A percentile compares a stretch with the other conserved stretches of the same genome.
Evolutionary conservation across 2,113 vertebrate species (phyloP).

Genomic region (Actenoides lindsayi): DNA sequence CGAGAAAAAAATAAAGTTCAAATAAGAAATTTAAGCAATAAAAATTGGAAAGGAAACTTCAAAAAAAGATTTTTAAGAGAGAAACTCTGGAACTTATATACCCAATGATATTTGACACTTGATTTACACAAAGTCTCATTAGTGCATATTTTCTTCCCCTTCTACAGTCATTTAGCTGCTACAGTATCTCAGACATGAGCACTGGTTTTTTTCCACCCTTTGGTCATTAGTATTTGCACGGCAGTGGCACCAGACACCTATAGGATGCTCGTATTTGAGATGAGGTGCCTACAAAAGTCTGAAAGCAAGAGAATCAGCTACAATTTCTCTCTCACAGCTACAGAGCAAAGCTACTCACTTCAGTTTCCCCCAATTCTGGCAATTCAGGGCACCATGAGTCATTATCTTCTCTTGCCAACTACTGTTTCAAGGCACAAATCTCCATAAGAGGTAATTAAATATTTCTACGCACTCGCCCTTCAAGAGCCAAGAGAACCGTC

Average conservation of each 20-base stretch:
- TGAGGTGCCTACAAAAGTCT: background rate
- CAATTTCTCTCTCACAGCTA: background rate
- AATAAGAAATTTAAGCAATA: conserved; percentile 29
- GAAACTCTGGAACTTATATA: background rate
- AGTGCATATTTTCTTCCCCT: background rate
- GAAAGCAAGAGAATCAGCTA: background rate
- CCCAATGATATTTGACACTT: background rate
- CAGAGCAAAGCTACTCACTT: background rate
- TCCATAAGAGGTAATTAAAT: conserved; percentile 23
- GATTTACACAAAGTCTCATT: background rate
- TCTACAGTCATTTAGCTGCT: background rate
- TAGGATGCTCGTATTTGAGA: background rate
- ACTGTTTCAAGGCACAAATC: background rate
- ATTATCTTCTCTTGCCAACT: background rate
- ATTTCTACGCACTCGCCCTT: background rate
- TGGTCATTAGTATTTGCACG: background rate
- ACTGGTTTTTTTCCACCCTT: background rate
- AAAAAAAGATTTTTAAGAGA: background rate
- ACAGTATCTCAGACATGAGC: background rate
- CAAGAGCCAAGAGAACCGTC: background rate
- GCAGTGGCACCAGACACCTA: background rate
- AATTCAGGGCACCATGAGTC: background rate
- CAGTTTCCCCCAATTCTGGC: background rate
- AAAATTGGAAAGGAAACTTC: background rate
- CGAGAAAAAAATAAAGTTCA: conserved; percentile 18